Evolutionary conservation across 2,888 invertebrate genomes (phyloP), one percentile per base, ranked within the genome.

Genomic region (Lasius fuliginosus): DNA sequence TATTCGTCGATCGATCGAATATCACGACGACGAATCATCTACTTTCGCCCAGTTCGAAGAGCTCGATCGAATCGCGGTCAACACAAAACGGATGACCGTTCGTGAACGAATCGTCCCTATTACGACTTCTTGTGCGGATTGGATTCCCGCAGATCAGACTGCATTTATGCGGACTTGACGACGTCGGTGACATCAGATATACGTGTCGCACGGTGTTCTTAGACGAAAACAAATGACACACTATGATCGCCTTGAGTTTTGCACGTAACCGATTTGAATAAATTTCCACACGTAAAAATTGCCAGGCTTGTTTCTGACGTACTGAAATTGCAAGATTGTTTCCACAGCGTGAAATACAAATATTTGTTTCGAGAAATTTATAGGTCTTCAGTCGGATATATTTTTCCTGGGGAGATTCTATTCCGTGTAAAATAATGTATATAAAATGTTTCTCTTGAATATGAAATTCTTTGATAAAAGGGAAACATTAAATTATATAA

Each of bases 251-350:
- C 46, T 60, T 36, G 71, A 79, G 18, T 79, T 60, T 33, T 71
- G 42, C 71, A 36, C 71, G 46, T 60, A 79, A 23, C 42, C 71
- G 79, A 79, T 79, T 71, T 79, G 79, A 79, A 79, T 79, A 71
- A 36, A 71, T 79, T 79, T 60, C 46, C 73, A 23, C 71, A 23
- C 46, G 36, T 71, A 79, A 58, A 79, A 79, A 79, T 79, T 79
- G 79, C 79, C 46, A 46, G 71, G 36, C 27, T 79, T 71, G 79
- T 36, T 69, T 15, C 46, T 79, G 79, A 79, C 79, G 36, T 46
- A 79, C 60, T 23, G 60, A 79, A 71, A 79, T 79, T 79, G 79
- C 69, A 30, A 69, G 33, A 79, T 79, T 79, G 79, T 79, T 79
- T 60, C 60, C 60, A n/a, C 60, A 15, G 27, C 71, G 46, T 36